Evolutionary conservation across 2,113 vertebrate genomes (phyloP), one percentile per base, ranked within the genome.

Genomic region (Jaculus jaculus): DNA sequence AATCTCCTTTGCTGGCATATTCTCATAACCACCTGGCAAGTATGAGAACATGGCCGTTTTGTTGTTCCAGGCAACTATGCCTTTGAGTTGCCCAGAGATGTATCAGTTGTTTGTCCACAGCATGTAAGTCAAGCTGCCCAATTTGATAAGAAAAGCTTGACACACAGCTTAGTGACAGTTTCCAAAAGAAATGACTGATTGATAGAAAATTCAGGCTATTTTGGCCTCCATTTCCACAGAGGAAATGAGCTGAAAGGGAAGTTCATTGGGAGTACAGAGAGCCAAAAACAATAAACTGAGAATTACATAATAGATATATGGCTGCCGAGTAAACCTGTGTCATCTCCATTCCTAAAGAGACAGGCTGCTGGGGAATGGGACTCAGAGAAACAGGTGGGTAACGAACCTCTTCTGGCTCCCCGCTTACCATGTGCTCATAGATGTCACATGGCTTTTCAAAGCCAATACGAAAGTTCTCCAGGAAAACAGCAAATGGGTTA

Each of bases 231-330:
- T 51, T 91, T 79, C 60, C 65, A 66, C 15, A 73, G 32, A 93
- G 37, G 18, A 89, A 88, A 79, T 68, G 24, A 83, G 66, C 39
- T 69, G 32, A 80, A 86, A 87, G 32, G 75, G 4, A 58, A 80
- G 8, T 86, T 82, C 81, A 83, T 68, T 79, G 17, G 30, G 5
- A 71, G 4, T 60, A 68, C 51, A 80, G 26, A 90, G 34, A 89
- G 21, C 23, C 89, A 75, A 71, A 79, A 39, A 66, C 2, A 34
- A 51, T 83, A 83, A 91, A 10, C 69, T 88, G 7, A 30, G 34
- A 82, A 79, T 91, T 89, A 23, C 69, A 79, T 85, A 84, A 91
- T 47, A 65, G 28, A 23, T 82, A 23, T 82, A 39, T 80, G 71
- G 42, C 54, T 79, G 34, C 72, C 73, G 84, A 88, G 54, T 58